Evolutionary conservation across 2,797 vertebrate genomes (phyloP).

Genomic region (Syngnathus acus): DNA sequence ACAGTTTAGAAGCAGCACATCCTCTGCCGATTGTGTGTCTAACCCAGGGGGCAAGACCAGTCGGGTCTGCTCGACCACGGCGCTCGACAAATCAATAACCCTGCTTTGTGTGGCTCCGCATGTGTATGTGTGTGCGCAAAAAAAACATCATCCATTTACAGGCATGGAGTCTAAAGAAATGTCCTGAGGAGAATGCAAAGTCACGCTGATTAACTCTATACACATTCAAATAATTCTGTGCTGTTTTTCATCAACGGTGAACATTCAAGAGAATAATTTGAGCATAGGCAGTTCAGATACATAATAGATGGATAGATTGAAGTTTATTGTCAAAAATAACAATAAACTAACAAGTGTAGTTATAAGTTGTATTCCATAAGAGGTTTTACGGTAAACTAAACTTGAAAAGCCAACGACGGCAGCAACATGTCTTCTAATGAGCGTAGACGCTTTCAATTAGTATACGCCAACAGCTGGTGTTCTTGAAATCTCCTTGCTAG

Average conservation of each 20-base stretch:
- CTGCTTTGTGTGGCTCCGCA: conserved; percentile 26
- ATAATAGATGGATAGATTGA: no score
- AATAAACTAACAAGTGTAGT: no score
- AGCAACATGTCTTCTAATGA: conserved; percentile 25
- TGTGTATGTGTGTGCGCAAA: conserved; percentile 18
- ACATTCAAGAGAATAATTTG: no score
- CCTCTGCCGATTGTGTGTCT: conserved; percentile 52
- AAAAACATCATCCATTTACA: conserved; percentile 31
- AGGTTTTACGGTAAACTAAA: not conserved
- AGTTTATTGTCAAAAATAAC: no score
- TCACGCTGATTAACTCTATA: not conserved
- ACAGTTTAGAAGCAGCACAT: conserved; percentile 56
- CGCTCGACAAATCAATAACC: conserved; percentile 59
- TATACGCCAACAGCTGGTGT: conserved; percentile 55
- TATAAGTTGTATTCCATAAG: no score
- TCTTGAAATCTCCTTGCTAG: conserved; percentile 31
- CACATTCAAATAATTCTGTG: no score
- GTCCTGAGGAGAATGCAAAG: not conserved
- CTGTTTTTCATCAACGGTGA: no score
- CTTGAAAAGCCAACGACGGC: conserved; percentile 8
- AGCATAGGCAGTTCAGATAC: no score
- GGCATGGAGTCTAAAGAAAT: conserved; percentile 27
- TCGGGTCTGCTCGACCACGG: conserved; percentile 36
- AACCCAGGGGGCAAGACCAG: conserved; percentile 49
- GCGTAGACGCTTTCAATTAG: conserved; percentile 49